A percentile compares a stretch with the other conserved stretches of the same genome.
phyloP scores from a whole-genome alignment of 2,888 invertebrate genomes.

The Oxytorus armatus region DNA sequence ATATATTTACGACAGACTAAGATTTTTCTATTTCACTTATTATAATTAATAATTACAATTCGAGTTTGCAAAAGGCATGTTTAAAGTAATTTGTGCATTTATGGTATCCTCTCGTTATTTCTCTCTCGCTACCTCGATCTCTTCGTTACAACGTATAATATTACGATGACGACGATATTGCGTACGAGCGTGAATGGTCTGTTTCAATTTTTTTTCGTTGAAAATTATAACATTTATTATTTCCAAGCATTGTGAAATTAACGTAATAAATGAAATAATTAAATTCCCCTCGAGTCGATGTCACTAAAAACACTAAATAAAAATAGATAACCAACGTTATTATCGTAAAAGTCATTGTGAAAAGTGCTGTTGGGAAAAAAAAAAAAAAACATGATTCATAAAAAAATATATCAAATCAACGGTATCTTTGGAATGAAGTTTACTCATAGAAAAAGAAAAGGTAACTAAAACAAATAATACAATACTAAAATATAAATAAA shows the following conservation, averaged over 20 bases:
- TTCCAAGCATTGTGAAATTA: no score
- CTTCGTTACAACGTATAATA: neutral
- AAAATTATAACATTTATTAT: no score
- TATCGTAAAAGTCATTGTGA: neutral
- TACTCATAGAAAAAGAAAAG: slow-evolving; percentile 69
- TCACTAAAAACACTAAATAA: neutral
- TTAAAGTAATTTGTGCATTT: slow-evolving; percentile 74
- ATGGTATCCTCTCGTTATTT: slow-evolving; percentile 62
- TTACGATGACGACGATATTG: no score
- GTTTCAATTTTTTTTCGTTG: no score
- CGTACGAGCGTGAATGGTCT: no score
- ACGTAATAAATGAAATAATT: no score
- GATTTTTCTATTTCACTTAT: slow-evolving; percentile 45
- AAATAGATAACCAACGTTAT: neutral
- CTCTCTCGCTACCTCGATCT: slow-evolving; percentile 35
- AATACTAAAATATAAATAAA: slow-evolving; percentile 67
- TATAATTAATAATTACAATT: slow-evolving; percentile 64
- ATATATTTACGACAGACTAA: slow-evolving; percentile 39
- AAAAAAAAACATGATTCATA: neutral
- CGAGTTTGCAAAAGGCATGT: slow-evolving; percentile 68
- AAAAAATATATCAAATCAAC: slow-evolving; percentile 18
- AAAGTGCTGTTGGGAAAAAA: neutral
- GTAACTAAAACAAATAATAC: slow-evolving; percentile 72
- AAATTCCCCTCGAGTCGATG: no score
- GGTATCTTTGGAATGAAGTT: slow-evolving; percentile 76